A percentile compares a stretch with the other conserved stretches of the same genome.
Conservation (phyloP, 2,113 vertebrate species). For the Ceratotherium simum region DNA sequence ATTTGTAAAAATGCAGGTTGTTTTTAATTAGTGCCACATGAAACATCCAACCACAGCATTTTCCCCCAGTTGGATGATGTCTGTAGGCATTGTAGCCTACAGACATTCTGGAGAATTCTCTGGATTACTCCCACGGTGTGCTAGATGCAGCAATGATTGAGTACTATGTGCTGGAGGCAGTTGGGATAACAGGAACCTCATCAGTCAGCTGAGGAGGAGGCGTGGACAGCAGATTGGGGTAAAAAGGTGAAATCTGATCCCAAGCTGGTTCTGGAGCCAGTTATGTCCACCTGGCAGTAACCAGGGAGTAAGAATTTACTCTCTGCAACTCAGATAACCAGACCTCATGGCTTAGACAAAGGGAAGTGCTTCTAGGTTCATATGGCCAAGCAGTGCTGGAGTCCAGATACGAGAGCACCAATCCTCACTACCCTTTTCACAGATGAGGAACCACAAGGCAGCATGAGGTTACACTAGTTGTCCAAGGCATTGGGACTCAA, state of each 20-base stretch:
- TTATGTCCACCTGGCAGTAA: not conserved
- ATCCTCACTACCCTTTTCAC: not conserved
- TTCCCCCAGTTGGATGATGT: not conserved
- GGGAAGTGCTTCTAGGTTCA: not conserved
- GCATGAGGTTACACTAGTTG: not conserved
- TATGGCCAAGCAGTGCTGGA: too few relatives aligned
- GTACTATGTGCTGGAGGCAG: not conserved
- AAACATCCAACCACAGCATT: constrained; percentile 21
- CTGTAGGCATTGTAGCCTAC: not conserved
- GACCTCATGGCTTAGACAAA: not conserved
- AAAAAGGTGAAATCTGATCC: not conserved
- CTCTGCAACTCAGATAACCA: not conserved
- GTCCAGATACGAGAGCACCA: not conserved
- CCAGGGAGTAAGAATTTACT: not conserved
- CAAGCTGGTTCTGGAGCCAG: not conserved
- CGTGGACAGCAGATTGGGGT: not conserved
- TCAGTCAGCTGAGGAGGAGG: not conserved
- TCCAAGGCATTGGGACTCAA: too few relatives aligned
- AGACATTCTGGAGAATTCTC: not conserved
- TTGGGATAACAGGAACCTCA: not conserved
- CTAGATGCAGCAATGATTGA: not conserved
- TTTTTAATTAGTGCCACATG: constrained; percentile 70
- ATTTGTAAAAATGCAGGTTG: constrained; percentile 52
- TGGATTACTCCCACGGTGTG: constrained; percentile 20
- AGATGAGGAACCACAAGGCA: not conserved